Base-by-base conservation (phyloP, 2,113 vertebrate species). In the Pongo abelii region DNA sequence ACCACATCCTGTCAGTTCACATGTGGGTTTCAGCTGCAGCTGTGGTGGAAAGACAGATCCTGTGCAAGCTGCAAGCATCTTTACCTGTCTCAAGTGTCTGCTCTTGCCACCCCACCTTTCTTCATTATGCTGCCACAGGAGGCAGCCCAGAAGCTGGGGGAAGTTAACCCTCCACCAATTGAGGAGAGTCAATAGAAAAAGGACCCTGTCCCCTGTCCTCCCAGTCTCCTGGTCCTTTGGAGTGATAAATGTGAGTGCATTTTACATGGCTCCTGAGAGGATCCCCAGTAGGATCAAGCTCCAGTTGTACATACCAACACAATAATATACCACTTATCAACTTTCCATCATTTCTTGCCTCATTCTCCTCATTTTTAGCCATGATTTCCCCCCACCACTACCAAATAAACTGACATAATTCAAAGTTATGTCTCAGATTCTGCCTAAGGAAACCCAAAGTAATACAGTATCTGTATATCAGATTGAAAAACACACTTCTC, bases 381-480 rank as follows among this genome's bases (percentile, higher is more conserved):
- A 23, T 27, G 55, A 50, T 17, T n/a, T 23, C 20, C 12, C 7
- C 84, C 35, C 11, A 38, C 3, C 6, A 20, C 7, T 5, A 79
- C 32, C 75, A 90, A 92, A 74, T 16, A 89, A 92, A 78, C 18
- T 64, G 72, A 46, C 0, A 52, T 32, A 50, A 52, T 4, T 35
- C 35, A 43, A 69, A 52, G n/a, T 32, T 20, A 46, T 87, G 20
- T 74, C 69, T 84, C 25, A 20, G 35, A 27, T 27, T 94, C 48
- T 67, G 67, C 74, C 79, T 84, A 93, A 91, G 32, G 40, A 13
- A 86, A 89, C 32, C 12, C 27, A 83, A 81, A 75, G 3, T 57
- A 78, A n/a, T 12, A 78, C 27, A 30, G 55, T 74, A 38, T 70
- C 75, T 59, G 13, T 32, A 72, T 12, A 52, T 64, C 50, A 94